phyloP scores from a whole-genome alignment of 1,140 invertebrate species.

The Aphelenchoides fujianensis region DNA sequence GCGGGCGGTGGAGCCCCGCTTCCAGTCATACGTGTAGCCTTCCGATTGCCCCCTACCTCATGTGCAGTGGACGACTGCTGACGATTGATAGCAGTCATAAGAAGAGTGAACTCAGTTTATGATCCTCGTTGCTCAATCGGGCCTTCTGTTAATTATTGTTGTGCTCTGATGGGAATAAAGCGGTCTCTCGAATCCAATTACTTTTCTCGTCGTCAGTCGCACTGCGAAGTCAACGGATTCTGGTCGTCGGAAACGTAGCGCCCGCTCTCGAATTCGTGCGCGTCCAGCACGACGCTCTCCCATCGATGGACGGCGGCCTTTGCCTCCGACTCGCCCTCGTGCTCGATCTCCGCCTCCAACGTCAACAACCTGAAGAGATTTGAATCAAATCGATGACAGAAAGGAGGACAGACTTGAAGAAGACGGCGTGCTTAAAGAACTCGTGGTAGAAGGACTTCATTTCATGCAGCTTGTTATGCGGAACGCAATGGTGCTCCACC shows the following conservation, averaged over 20 bases:
- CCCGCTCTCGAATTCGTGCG: slow-evolving; percentile 13
- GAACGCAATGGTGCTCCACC: slow-evolving; percentile 4
- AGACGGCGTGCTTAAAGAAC: slow-evolving; percentile 23
- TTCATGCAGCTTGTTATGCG: slow-evolving; percentile 12
- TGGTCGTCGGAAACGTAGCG: slow-evolving; percentile 17
- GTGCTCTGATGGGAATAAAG: too few species aligned
- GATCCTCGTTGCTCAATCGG: too few species aligned
- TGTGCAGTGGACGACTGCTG: too few species aligned
- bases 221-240: neutral
- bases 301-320: slow-evolving; percentile 15
- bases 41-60: too few species aligned
- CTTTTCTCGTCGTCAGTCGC: neutral
- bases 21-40: too few species aligned
- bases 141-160: too few species aligned
- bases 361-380: neutral
- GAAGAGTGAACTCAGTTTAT: too few species aligned
- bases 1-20: too few species aligned
- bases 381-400: neutral
- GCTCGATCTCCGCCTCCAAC: neutral
- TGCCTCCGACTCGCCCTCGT: neutral
- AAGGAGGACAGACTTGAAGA: slow-evolving; percentile 13
- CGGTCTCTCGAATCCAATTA: too few species aligned
- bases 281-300: slow-evolving; percentile 10
- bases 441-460: slow-evolving; percentile 20
- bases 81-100: too few species aligned